Base-by-base conservation (phyloP, 2,888 invertebrate species). In the Eucriotettix oculatus region DNA sequence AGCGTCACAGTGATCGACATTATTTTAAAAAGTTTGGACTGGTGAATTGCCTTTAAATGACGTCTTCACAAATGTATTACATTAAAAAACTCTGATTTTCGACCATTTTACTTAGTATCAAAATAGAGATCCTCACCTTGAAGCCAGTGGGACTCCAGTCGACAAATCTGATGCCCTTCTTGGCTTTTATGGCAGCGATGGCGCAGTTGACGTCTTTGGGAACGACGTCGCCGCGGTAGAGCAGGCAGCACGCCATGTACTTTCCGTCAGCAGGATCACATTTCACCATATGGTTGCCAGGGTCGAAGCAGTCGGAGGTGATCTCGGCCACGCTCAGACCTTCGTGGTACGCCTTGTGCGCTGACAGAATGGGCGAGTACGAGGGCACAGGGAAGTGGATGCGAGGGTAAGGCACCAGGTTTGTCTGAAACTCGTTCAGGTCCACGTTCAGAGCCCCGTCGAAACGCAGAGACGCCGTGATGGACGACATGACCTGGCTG, bases 61-160 rank as follows among this genome's bases (percentile, higher is more conserved):
- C 29, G 7, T 29, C 7, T 5, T 29, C 29, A 29, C 29, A 2
- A 2, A 7, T 29, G 29, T 5, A 29, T 29, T 29, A 29, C 7
- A 5, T 29, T 2, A 29, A 29, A 7, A 2, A 29, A 29, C 29
- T 29, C 29, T 29, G 29, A 29, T 29, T 29, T 29, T 29, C 29
- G 7, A 2, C 7, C 7, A 29, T 29, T 29, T 29, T 29, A 2
- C n/a, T n/a, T 2, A 29, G 29, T 29, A 29, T 7, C 2, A 29
- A 29, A 29, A 29, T 29, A 5, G 29, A 29, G 3, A 29, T 29
- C 3, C 29, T 42, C 29, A 86, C 86, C 77, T 92, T 91, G 71
- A 93, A 93, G 0, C 94, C 93, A 10, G 93, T 93, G 2, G 93
- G 93, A 71, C 92, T 90, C 91, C 92, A 93, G 70, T 93, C 91